phyloP scores from a whole-genome alignment of 2,797 vertebrate species.

The Chelidonichthys spinosus region DNA sequence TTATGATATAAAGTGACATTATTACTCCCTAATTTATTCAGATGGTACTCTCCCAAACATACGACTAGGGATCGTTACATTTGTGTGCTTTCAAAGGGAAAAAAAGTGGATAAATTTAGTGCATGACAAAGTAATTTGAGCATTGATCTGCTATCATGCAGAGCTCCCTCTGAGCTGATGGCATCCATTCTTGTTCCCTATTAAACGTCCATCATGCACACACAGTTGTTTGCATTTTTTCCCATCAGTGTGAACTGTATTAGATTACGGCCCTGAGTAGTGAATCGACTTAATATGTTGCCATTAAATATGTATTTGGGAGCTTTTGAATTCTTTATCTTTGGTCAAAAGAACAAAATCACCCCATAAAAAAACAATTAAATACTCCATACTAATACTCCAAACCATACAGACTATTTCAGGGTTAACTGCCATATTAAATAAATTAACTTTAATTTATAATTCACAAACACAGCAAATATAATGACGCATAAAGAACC shows the following conservation, averaged over 20 bases:
- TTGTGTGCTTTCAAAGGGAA: not conserved
- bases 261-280: not conserved
- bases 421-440: too few species aligned
- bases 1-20: not conserved
- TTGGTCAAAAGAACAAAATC: not conserved
- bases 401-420: too few species aligned
- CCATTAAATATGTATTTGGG: not conserved
- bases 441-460: not conserved
- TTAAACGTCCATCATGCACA: not conserved
- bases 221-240: not conserved
- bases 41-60: not conserved
- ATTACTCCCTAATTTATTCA: not conserved
- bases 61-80: not conserved
- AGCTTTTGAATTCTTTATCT: not conserved
- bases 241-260: not conserved
- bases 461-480: not conserved
- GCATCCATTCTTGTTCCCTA: not conserved
- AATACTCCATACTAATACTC: not conserved
- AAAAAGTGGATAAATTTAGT: not conserved
- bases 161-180: not conserved
- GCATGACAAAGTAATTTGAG: not conserved
- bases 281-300: not conserved
- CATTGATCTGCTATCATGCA: not conserved
- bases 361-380: not conserved
- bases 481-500: not conserved